Conservation (phyloP, 1,140 invertebrate genomes). For the Polypedilum vanderplanki region DNA sequence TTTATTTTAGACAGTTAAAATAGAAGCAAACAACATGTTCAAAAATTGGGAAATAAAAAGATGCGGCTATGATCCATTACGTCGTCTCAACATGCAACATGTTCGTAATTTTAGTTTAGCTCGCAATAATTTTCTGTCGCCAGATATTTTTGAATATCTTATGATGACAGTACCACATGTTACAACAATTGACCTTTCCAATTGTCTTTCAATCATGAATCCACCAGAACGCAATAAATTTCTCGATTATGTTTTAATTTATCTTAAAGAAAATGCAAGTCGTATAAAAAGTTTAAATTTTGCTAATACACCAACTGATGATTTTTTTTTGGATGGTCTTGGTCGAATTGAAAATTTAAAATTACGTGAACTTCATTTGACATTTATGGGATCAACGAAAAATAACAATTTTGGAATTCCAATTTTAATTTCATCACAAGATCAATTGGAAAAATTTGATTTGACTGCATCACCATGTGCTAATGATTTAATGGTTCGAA, state of each 20-base stretch:
- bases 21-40: constrained; percentile 5
- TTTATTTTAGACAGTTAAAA: background rate
- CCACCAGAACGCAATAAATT: background rate
- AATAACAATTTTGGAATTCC: background rate
- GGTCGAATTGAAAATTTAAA: constrained; percentile 3
- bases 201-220: background rate
- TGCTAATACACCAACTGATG: background rate
- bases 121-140: background rate
- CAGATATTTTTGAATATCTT: background rate
- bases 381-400: constrained; percentile 24
- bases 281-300: background rate
- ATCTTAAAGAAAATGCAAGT: background rate
- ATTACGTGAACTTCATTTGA: background rate
- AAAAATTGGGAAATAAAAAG: background rate
- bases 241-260: background rate
- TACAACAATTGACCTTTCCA: background rate
- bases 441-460: background rate
- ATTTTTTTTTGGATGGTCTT: background rate
- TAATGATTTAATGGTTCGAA: background rate
- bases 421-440: background rate
- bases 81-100: background rate
- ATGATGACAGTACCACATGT: background rate
- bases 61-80: background rate
- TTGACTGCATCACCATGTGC: background rate
- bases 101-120: background rate